Conservation (phyloP, 2,888 invertebrate species). For the Desoria tigrina region DNA sequence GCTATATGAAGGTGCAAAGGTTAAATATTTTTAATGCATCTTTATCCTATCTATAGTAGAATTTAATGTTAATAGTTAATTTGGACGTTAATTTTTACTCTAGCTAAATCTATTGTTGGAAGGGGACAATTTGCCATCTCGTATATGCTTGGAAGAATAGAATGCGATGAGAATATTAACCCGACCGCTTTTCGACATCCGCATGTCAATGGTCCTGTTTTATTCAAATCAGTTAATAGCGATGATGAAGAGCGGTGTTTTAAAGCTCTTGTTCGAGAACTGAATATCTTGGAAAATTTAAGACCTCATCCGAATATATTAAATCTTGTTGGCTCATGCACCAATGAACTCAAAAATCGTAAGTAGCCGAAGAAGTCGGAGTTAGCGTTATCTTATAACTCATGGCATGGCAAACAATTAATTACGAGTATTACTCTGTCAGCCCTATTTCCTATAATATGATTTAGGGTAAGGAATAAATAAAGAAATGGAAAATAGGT, state of each 20-base stretch:
- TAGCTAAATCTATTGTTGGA: conserved; percentile 13
- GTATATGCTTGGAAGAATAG: conserved; percentile 7
- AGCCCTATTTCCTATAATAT: neutral
- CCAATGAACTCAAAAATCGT: neutral
- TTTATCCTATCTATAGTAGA: no score
- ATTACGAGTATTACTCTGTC: neutral
- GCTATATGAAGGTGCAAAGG: neutral
- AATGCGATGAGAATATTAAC: neutral
- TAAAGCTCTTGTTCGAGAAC: conserved; percentile 2
- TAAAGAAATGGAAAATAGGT: no score
- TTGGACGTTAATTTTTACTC: no score
- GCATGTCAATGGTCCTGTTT: neutral
- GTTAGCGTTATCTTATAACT: no score
- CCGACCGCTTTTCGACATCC: neutral
- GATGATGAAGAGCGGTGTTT: conserved; percentile 10
- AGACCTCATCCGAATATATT: neutral
- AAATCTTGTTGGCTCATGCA: conserved; percentile 4
- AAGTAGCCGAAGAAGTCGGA: no score
- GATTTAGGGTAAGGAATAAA: neutral
- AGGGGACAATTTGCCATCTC: conserved; percentile 14
- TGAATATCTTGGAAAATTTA: neutral
- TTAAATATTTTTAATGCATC: no score
- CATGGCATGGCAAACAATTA: neutral
- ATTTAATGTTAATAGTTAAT: no score
- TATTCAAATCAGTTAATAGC: conserved; percentile 8